Conservation (phyloP, 2,113 vertebrate species). For the Xiphorhynchus elegans region DNA sequence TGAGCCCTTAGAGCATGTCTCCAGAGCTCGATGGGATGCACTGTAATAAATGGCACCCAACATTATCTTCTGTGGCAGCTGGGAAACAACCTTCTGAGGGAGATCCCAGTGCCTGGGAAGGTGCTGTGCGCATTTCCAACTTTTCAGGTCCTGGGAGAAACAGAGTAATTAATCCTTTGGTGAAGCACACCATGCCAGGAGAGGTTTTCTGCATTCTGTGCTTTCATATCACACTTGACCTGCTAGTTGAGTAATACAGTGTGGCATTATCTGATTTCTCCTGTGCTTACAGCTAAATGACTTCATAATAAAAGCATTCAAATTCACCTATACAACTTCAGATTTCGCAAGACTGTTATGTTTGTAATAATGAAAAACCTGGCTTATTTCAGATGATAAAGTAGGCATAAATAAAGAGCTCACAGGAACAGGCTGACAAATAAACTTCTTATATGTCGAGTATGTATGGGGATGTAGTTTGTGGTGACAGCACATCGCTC, state of each 20-base stretch:
- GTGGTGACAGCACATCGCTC: constrained; percentile 53
- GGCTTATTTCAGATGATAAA: constrained; percentile 30
- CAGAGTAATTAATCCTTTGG: not conserved
- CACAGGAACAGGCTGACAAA: constrained; percentile 2
- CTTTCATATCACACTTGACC: not conserved
- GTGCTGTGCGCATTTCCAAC: not conserved
- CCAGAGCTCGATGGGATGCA: not conserved
- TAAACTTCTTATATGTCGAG: constrained; percentile 40
- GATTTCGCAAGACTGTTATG: not conserved
- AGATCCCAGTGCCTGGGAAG: not conserved
- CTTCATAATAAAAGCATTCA: not conserved
- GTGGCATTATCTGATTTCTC: not conserved
- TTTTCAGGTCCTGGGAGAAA: not conserved
- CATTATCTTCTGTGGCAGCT: not conserved
- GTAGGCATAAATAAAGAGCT: constrained; percentile 15
- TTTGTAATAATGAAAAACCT: constrained; percentile 27
- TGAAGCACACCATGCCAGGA: not conserved
- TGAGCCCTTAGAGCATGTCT: not conserved
- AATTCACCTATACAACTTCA: not conserved
- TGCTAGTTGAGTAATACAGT: not conserved
- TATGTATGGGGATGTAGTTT: constrained; percentile 28
- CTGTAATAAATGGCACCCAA: not conserved
- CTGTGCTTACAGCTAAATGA: not conserved
- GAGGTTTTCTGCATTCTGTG: not conserved
- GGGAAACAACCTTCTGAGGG: not conserved